A percentile compares a stretch with the other conserved stretches of the same genome.
phyloP scores from a whole-genome alignment of 1,140 invertebrate genomes.

The Drosophila kohkoa region DNA sequence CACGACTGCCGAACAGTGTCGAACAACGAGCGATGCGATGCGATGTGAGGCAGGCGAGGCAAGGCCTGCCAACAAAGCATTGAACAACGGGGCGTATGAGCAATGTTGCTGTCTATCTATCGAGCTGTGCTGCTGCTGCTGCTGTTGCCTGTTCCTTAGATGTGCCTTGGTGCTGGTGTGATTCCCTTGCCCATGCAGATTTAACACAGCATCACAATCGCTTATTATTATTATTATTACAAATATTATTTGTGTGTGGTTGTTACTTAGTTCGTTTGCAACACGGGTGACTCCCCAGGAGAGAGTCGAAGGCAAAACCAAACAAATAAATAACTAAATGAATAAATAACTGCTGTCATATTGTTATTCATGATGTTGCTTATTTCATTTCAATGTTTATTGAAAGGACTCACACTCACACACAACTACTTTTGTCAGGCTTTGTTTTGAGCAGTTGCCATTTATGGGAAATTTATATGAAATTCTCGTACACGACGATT shows the following conservation, averaged over 20 bases:
- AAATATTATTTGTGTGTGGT: not conserved
- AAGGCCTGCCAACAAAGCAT: not conserved
- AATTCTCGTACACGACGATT: slow-evolving; percentile 46
- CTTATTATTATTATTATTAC: slow-evolving; percentile 61
- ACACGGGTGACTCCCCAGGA: not conserved
- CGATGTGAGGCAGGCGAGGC: not conserved
- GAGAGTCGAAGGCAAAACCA: slow-evolving; percentile 29
- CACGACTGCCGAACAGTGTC: slow-evolving; percentile 16
- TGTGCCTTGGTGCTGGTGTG: slow-evolving; percentile 8
- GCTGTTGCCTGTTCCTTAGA: slow-evolving; percentile 22
- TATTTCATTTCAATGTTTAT: slow-evolving; percentile 69
- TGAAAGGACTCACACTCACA: slow-evolving; percentile 61
- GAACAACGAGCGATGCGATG: not conserved
- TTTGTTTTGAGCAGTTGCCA: slow-evolving; percentile 52
- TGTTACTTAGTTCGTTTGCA: not conserved
- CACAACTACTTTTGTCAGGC: slow-evolving; percentile 1
- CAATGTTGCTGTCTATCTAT: slow-evolving; percentile 52
- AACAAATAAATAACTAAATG: slow-evolving; percentile 74
- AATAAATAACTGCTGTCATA: slow-evolving; percentile 64
- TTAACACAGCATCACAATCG: slow-evolving; percentile 64
- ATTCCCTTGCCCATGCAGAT: slow-evolving; percentile 52
- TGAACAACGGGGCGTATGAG: slow-evolving; percentile 69
- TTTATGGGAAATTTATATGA: slow-evolving; percentile 58
- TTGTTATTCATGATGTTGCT: slow-evolving; percentile 59
- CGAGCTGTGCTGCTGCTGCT: slow-evolving; percentile 34